Conservation (phyloP, 2,888 invertebrate species). For the Micoletzkya japonica region DNA sequence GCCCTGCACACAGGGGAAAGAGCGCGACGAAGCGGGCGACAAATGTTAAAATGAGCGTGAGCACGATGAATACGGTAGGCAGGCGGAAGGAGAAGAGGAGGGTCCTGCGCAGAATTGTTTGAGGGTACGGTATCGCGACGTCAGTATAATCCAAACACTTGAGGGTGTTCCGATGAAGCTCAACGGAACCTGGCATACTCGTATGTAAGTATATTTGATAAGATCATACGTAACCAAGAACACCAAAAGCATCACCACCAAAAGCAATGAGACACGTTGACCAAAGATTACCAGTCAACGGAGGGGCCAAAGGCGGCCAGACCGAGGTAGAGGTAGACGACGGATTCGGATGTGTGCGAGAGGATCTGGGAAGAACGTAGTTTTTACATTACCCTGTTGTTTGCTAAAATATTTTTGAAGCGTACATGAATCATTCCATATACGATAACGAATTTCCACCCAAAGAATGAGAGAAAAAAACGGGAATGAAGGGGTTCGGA, state of each 20-base stretch:
- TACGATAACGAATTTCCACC: neutral
- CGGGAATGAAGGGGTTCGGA: neutral
- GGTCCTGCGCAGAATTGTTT: neutral
- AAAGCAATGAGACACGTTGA: neutral
- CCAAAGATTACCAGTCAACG: constrained; percentile 3
- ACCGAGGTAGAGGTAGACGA: constrained; percentile 83
- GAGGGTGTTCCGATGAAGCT: neutral
- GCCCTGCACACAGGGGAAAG: constrained; percentile 82
- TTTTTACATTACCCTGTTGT: neutral
- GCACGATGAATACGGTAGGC: constrained; percentile 72
- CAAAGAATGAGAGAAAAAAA: neutral
- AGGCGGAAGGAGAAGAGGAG: neutral
- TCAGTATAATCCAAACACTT: neutral
- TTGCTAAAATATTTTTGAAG: too few species aligned
- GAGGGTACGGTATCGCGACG: neutral
- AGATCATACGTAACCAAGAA: neutral
- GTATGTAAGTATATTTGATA: neutral
- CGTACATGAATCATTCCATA: too few species aligned
- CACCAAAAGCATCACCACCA: neutral
- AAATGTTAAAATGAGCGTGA: constrained; percentile 88
- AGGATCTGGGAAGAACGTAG: constrained; percentile 78
- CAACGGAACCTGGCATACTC: too few species aligned
- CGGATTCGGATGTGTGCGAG: constrained; percentile 93
- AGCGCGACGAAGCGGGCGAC: constrained; percentile 88
- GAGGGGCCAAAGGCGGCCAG: constrained; percentile 78